A percentile compares a stretch with the other conserved stretches of the same genome.
Conservation (phyloP, 2,113 vertebrate species). For the Nothocercus nigrocapillus region DNA sequence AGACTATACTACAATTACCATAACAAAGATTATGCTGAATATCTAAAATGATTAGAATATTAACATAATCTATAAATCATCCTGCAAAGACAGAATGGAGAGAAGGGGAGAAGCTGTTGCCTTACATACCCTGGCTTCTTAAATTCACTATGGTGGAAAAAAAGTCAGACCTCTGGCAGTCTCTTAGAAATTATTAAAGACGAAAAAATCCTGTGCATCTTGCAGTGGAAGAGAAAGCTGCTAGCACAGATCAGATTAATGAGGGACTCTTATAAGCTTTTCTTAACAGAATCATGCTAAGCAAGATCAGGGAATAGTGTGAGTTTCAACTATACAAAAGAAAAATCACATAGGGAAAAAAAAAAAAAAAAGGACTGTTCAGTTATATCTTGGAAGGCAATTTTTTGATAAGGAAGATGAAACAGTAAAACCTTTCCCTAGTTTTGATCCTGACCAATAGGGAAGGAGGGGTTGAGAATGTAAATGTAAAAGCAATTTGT, state of each 20-base stretch:
- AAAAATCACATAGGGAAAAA: background rate
- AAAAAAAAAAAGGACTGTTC: background rate
- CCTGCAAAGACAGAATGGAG: background rate
- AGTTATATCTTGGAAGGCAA: background rate
- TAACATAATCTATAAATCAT: background rate
- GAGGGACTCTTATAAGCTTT: background rate
- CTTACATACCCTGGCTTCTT: background rate
- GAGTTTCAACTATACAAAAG: background rate
- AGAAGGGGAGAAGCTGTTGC: background rate
- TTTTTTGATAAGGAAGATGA: slow-evolving; percentile 1
- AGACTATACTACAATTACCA: background rate
- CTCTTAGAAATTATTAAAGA: background rate
- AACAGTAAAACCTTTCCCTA: background rate
- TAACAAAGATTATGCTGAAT: background rate
- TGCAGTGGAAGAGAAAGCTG: background rate
- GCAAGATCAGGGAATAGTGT: background rate
- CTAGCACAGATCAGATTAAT: background rate
- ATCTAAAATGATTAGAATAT: background rate
- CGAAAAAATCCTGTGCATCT: background rate
- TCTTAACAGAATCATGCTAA: background rate
- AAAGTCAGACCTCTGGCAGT: background rate
- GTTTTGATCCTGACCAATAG: background rate
- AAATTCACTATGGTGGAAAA: background rate
- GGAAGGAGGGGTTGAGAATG: background rate
- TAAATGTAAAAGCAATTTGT: background rate